Percentiles rank a stretch among this genome's conserved stretches.
These are phyloP conservation scores for Steinernema khuongi DNA, from an alignment of 1,140 invertebrate species.

Conservation along the genomic window DNA sequence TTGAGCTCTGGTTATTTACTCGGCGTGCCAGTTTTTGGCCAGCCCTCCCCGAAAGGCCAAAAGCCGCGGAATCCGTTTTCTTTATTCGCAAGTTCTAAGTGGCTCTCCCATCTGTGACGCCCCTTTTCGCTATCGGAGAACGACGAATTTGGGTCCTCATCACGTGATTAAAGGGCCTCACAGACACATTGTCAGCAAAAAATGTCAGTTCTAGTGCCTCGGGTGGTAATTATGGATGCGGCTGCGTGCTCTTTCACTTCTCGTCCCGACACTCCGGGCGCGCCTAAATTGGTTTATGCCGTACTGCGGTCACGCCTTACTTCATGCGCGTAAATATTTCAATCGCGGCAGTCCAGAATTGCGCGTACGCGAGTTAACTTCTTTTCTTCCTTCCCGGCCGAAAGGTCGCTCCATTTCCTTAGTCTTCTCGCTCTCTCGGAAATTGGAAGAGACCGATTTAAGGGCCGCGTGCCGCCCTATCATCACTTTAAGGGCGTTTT, in stretches of 20 bases:
- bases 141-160: no score
- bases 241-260: background rate
- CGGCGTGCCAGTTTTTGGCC: no score
- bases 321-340: constrained; percentile 1
- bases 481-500: background rate
- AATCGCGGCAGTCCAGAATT: background rate
- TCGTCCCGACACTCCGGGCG: background rate
- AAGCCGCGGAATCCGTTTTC: no score
- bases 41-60: no score
- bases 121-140: no score
- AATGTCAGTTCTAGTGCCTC: background rate
- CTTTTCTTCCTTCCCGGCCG: no score
- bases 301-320: background rate
- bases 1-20: background rate
- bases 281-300: background rate
- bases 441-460: background rate
- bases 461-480: background rate
- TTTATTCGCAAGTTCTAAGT: no score
- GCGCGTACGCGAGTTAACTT: background rate
- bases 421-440: background rate
- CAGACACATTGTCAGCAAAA: background rate
- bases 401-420: background rate
- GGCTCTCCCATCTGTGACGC: no score
- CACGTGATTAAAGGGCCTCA: no score
- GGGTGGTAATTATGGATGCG: background rate